Evolutionary conservation across 2,113 vertebrate genomes (phyloP).

Genomic region (Aepyceros melampus): DNA sequence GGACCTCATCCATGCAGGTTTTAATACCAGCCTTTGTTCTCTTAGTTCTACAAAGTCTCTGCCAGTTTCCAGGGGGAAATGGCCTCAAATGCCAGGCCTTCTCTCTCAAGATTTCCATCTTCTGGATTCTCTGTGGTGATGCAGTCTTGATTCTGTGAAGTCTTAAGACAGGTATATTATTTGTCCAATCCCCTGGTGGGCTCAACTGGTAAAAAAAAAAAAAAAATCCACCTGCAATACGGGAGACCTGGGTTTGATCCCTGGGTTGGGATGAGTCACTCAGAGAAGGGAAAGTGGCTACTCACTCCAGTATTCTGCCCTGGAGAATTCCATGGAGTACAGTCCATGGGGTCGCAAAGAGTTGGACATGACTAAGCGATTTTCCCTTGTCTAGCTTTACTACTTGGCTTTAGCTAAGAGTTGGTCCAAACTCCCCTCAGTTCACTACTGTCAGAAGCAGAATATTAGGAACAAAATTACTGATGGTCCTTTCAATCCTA

Average conservation of each 20-base stretch:
- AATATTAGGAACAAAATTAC: neutral
- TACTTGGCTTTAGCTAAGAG: neutral
- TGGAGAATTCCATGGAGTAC: neutral
- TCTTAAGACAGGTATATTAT: neutral
- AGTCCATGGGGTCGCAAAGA: neutral
- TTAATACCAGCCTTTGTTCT: neutral
- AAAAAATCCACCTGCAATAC: neutral
- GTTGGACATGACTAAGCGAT: neutral
- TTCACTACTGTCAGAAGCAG: neutral
- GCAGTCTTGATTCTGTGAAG: neutral
- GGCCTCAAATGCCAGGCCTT: neutral
- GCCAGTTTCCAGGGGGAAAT: neutral
- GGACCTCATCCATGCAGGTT: neutral
- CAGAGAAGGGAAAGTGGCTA: neutral
- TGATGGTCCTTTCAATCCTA: neutral
- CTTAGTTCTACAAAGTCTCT: neutral
- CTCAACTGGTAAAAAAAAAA: neutral
- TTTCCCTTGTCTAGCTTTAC: neutral
- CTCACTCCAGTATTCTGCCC: neutral
- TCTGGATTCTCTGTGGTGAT: neutral
- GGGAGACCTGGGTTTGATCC: neutral
- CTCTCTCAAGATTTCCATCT: neutral
- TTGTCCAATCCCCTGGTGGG: neutral
- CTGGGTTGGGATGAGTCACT: neutral
- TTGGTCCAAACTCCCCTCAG: neutral